Evolutionary conservation across 2,888 invertebrate genomes (phyloP), one percentile per base, ranked within the genome.

Genomic region (Megastigmus dorsalis): DNA sequence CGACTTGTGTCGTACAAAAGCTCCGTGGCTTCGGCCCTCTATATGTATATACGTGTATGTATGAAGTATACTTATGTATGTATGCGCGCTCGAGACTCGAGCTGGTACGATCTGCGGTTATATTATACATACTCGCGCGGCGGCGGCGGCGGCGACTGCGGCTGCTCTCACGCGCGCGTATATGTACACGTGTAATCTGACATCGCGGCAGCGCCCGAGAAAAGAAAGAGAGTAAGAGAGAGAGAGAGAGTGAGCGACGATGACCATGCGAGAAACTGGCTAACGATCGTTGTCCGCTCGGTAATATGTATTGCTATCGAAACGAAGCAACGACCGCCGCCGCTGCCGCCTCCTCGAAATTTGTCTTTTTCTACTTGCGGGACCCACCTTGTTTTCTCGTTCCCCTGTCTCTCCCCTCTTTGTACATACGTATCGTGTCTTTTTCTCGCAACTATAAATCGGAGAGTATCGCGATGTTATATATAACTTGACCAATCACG

Each of bases 201-300:
- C 48, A 75, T 74, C 69, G 69, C 57, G 63, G 36, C 23, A 5
- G 57, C 67, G 23, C 10, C n/a, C 48, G 1, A 23, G 33, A 23
- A 15, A 38, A 18, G 26, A 52, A 48, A 15, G 50, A 33, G 41
- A 41, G 43, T 5, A 20, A 23, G 33, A 30, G 28, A 18, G 30
- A 3, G 5, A 2, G 18, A 33, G 50, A 5, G 38, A 10, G 6
- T 10, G 54, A 59, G 57, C 69, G 52, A 62, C 43, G 77, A 79
- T 79, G 77, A 77, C 76, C 73, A 69, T 30, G 76, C 77, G 55
- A 78, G 60, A 78, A 76, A 66, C 55, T 54, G 67, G 67, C 76
- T 78, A 78, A 77, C 77, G 77, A 78, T 77, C 75, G 69, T 73
- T 63, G 57, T 54, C 67, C 66, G 54, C 33, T 7, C n/a, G 48